Conservation (phyloP, 2,888 invertebrate species). For the Marasmarcha lunaedactyla region DNA sequence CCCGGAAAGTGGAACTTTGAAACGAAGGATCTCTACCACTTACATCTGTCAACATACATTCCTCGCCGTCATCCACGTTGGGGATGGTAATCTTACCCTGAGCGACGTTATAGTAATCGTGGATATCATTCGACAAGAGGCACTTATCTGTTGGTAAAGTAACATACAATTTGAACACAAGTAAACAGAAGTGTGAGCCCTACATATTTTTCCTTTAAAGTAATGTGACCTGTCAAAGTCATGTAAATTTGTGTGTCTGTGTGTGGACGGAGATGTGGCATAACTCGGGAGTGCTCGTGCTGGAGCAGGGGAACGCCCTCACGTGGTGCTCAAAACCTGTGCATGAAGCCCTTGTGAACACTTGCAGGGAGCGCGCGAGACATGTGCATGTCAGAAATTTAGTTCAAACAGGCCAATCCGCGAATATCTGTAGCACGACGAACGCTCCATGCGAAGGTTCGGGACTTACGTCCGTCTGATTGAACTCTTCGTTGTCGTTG, state of each 20-base stretch:
- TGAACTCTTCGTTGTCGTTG: slow-evolving; percentile 93
- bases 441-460: slow-evolving; percentile 56
- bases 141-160: slow-evolving; percentile 77
- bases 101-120: slow-evolving; percentile 93
- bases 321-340: slow-evolving; percentile 43
- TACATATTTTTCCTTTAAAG: not conserved
- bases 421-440: slow-evolving; percentile 50
- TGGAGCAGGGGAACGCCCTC: slow-evolving; percentile 22
- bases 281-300: slow-evolving; percentile 44
- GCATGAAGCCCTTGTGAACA: slow-evolving; percentile 49
- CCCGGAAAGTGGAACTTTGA: too few species aligned
- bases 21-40: slow-evolving; percentile 57
- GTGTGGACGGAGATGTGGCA: slow-evolving; percentile 34
- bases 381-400: slow-evolving; percentile 54
- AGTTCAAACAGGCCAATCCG: slow-evolving; percentile 24
- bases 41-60: slow-evolving; percentile 90
- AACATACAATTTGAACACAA: slow-evolving; percentile 24
- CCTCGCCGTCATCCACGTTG: slow-evolving; percentile 95
- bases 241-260: slow-evolving; percentile 12
- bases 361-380: slow-evolving; percentile 56
- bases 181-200: slow-evolving; percentile 1
- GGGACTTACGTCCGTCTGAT: slow-evolving; percentile 86
- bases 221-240: slow-evolving; percentile 9
- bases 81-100: slow-evolving; percentile 98
- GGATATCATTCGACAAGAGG: slow-evolving; percentile 86